Conservation (phyloP, 1,140 invertebrate genomes). For the Gonatopus flavifemur region DNA sequence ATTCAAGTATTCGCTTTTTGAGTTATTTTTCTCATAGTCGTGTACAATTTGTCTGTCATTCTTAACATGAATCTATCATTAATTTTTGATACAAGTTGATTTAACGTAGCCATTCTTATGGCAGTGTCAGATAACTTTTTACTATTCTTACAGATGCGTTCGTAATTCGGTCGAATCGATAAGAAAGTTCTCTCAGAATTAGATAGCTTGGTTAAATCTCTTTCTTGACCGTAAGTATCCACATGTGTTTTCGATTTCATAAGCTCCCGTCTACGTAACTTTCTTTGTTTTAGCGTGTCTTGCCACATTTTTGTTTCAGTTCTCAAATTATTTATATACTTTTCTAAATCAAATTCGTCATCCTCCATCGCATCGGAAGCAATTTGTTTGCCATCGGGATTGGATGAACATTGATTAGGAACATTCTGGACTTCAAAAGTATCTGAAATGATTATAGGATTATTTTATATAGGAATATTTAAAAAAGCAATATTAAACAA, state of each 20-base stretch:
- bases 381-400: neutral
- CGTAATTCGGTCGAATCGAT: slow-evolving; percentile 31
- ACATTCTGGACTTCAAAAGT: neutral
- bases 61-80: slow-evolving; percentile 22
- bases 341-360: slow-evolving; percentile 29
- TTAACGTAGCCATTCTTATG: slow-evolving; percentile 21
- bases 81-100: slow-evolving; percentile 16
- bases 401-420: neutral
- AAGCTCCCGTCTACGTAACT: slow-evolving; percentile 18
- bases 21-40: slow-evolving; percentile 24
- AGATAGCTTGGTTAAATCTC: slow-evolving; percentile 31
- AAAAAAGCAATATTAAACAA: neutral
- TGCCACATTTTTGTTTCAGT: slow-evolving; percentile 39
- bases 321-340: slow-evolving; percentile 34
- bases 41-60: slow-evolving; percentile 24
- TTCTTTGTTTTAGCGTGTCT: slow-evolving; percentile 27
- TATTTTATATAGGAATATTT: neutral
- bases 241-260: slow-evolving; percentile 19
- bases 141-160: slow-evolving; percentile 30
- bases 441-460: neutral
- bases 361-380: neutral
- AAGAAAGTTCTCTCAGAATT: slow-evolving; percentile 37
- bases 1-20: slow-evolving; percentile 3
- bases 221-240: slow-evolving; percentile 13
- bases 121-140: slow-evolving; percentile 24